Conservation (phyloP, 2,113 vertebrate species). For the Cynopterus brachyotis region DNA sequence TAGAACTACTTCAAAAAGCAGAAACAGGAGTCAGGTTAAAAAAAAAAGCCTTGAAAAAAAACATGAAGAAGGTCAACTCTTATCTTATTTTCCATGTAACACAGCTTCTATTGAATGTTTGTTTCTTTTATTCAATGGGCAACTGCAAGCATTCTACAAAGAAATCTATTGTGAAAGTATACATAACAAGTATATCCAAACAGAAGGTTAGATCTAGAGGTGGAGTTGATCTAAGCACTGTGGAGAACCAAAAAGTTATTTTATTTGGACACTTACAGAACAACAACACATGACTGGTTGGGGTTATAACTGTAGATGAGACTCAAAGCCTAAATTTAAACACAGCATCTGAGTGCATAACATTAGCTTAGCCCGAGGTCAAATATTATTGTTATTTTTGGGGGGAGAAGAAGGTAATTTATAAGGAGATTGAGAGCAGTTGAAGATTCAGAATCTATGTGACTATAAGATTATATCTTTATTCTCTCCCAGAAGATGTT, state of each 20-base stretch:
- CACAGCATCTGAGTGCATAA: background rate
- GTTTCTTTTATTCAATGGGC: slow-evolving; percentile 7
- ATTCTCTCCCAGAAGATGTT: background rate
- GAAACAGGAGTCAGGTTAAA: background rate
- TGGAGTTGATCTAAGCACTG: background rate
- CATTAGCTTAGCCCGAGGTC: background rate
- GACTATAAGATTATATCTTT: background rate
- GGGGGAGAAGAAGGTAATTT: background rate
- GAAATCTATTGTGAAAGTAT: background rate
- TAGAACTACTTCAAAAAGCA: slow-evolving; percentile 43
- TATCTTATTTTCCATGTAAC: background rate
- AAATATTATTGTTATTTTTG: background rate
- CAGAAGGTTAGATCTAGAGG: background rate
- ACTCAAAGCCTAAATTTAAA: background rate
- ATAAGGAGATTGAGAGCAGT: background rate
- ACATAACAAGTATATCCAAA: background rate
- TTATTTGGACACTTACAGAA: background rate
- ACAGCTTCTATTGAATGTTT: background rate
- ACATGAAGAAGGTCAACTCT: background rate
- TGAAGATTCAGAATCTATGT: background rate
- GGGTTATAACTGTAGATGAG: background rate
- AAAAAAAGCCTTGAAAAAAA: background rate
- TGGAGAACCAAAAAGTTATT: background rate
- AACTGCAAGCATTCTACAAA: background rate
- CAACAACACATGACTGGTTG: background rate